These are phyloP conservation scores for Gymnocheta viridis DNA, from an alignment of 2,888 invertebrate genomes.

Conservation along the genomic window DNA sequence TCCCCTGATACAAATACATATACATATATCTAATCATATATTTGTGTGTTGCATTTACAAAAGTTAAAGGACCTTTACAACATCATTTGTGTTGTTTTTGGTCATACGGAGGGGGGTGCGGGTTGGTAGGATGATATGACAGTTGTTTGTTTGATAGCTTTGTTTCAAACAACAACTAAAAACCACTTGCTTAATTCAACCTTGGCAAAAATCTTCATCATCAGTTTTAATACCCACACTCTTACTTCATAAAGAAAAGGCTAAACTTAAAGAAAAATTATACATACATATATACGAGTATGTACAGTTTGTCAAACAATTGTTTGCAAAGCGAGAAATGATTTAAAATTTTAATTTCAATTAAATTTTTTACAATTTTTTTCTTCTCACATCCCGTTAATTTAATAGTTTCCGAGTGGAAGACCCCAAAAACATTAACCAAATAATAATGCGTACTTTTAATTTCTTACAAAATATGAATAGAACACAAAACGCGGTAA, in stretches of 20 bases:
- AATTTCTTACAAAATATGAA: too few species aligned
- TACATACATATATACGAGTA: not conserved
- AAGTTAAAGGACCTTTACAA: constrained; percentile 55
- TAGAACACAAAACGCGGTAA: too few species aligned
- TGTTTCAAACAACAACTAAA: constrained; percentile 34
- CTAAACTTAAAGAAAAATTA: not conserved
- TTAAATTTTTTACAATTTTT: too few species aligned
- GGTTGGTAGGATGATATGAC: not conserved
- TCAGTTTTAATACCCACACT: constrained; percentile 6
- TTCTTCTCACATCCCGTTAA: too few species aligned
- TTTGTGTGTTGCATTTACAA: constrained; percentile 21
- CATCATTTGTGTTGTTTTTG: constrained; percentile 1
- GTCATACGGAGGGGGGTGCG: not conserved
- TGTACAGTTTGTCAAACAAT: too few species aligned
- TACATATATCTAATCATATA: not conserved
- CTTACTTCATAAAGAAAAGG: not conserved
- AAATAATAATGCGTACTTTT: too few species aligned
- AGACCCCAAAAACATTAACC: too few species aligned
- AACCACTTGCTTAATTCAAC: constrained; percentile 26
- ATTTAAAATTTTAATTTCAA: too few species aligned
- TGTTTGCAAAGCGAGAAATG: too few species aligned
- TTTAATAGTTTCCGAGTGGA: too few species aligned
- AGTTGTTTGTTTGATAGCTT: constrained; percentile 30
- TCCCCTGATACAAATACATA: too few species aligned
- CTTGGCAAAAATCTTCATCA: constrained; percentile 31